Evolutionary conservation across 37 sponge, comb jelly and placozoan genomes (phyloP).

Genomic region (Dysidea cf. avara): DNA sequence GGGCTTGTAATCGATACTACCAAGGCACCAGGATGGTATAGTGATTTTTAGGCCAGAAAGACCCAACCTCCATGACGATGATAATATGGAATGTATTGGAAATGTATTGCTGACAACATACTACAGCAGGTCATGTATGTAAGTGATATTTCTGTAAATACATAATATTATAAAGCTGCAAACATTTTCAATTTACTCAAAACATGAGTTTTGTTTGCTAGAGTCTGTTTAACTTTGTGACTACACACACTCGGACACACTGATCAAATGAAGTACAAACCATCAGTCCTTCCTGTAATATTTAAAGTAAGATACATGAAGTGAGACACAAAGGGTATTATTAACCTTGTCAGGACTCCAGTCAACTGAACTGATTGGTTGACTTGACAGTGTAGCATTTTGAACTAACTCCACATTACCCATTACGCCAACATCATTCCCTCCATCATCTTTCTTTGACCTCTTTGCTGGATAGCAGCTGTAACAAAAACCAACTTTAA

Average conservation of each 20-base stretch:
- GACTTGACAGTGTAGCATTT: conserved; percentile 90
- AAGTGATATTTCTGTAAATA: too few species aligned
- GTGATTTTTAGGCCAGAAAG: too few species aligned
- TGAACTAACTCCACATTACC: conserved; percentile 87
- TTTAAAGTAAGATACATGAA: background rate
- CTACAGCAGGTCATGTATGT: too few species aligned
- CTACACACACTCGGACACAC: conserved; percentile 89
- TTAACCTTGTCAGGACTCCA: conserved; percentile 97
- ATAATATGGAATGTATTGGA: too few species aligned
- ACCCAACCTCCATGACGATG: too few species aligned
- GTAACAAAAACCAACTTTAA: background rate
- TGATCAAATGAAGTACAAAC: conserved; percentile 97
- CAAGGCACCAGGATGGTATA: too few species aligned
- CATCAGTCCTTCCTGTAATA: conserved; percentile 86
- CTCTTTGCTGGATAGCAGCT: conserved; percentile 89
- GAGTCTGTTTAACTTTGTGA: conserved; percentile 84
- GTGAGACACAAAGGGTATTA: background rate
- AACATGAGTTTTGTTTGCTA: too few species aligned
- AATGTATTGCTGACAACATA: too few species aligned
- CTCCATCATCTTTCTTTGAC: conserved; percentile 57
- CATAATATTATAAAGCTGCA: too few species aligned
- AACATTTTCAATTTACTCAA: too few species aligned
- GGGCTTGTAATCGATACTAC: too few species aligned
- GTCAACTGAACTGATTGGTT: conserved; percentile 94
- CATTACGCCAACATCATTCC: conserved; percentile 74